Percentiles rank a stretch among this genome's conserved stretches.
Evolutionary conservation across 2,113 vertebrate genomes (phyloP).

Genomic region (Osmerus eperlanus): DNA sequence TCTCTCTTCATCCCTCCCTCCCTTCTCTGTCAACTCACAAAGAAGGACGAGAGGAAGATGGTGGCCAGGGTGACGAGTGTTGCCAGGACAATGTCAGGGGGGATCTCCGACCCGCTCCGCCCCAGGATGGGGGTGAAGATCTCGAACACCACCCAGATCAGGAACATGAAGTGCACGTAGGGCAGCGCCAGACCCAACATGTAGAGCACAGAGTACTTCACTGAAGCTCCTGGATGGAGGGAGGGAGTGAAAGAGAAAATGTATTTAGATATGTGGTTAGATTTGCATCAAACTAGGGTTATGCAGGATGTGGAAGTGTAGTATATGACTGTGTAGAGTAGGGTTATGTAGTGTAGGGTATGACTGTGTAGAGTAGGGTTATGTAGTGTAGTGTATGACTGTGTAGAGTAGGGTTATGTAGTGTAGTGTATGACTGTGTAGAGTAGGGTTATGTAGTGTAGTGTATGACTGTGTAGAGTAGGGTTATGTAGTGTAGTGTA

Average conservation of each 20-base stretch:
- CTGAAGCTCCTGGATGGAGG: constrained; percentile 75
- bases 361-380: too few species aligned
- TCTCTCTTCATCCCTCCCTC: neutral
- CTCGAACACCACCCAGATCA: constrained; percentile 94
- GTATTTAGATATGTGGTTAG: too few species aligned
- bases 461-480: too few species aligned
- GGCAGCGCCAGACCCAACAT: constrained; percentile 86
- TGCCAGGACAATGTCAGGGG: constrained; percentile 86
- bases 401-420: too few species aligned
- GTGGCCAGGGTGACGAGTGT: constrained; percentile 78
- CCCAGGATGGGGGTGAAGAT: constrained; percentile 96
- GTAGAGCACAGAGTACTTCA: constrained; percentile 82
- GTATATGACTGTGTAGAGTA: too few species aligned
- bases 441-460: too few species aligned
- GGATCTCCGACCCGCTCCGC: constrained; percentile 91
- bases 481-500: too few species aligned
- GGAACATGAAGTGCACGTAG: constrained; percentile 87
- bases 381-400: too few species aligned
- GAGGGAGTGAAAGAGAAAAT: neutral
- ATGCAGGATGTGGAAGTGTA: too few species aligned
- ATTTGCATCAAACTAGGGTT: neutral
- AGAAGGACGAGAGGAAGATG: constrained; percentile 87
- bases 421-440: too few species aligned
- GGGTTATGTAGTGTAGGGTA: too few species aligned
- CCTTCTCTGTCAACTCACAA: constrained; percentile 75